These are phyloP conservation scores for Pagrus major DNA, from an alignment of 2,113 vertebrate species.

Conservation along the genomic window DNA sequence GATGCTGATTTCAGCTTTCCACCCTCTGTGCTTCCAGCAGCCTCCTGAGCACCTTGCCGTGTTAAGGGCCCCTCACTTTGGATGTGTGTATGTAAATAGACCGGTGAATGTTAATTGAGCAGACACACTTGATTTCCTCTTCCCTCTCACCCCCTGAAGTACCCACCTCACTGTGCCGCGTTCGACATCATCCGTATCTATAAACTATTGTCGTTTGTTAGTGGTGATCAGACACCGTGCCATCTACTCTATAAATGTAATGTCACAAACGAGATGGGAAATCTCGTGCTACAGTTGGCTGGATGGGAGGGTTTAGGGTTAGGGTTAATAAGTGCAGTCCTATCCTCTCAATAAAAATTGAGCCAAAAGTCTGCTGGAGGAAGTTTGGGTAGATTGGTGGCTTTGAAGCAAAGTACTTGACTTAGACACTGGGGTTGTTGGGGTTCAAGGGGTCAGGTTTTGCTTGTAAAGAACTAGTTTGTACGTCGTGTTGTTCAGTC, in stretches of 20 bases:
- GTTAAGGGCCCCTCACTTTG: constrained; percentile 63
- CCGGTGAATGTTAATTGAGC: constrained; percentile 37
- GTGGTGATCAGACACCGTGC: neutral
- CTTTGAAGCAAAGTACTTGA: neutral
- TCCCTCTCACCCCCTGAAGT: constrained; percentile 25
- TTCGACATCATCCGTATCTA: neutral
- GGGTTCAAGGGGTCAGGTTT: neutral
- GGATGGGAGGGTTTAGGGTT: no score
- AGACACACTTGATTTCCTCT: constrained; percentile 39
- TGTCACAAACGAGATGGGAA: constrained; percentile 2
- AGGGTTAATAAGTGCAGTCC: neutral
- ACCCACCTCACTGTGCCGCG: neutral
- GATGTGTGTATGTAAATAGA: constrained; percentile 66
- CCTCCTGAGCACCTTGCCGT: constrained; percentile 71
- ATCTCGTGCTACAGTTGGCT: neutral
- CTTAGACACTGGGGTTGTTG: neutral
- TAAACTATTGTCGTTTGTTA: constrained; percentile 18
- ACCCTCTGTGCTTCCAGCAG: constrained; percentile 47
- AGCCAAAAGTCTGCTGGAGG: neutral
- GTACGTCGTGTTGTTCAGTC: neutral
- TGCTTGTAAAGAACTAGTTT: neutral
- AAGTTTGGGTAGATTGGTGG: neutral
- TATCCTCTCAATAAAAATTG: neutral
- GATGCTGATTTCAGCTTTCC: constrained; percentile 82
- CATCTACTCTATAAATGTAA: neutral